Conservation (phyloP, 2,797 vertebrate genomes). For the Vespertilio murinus region DNA sequence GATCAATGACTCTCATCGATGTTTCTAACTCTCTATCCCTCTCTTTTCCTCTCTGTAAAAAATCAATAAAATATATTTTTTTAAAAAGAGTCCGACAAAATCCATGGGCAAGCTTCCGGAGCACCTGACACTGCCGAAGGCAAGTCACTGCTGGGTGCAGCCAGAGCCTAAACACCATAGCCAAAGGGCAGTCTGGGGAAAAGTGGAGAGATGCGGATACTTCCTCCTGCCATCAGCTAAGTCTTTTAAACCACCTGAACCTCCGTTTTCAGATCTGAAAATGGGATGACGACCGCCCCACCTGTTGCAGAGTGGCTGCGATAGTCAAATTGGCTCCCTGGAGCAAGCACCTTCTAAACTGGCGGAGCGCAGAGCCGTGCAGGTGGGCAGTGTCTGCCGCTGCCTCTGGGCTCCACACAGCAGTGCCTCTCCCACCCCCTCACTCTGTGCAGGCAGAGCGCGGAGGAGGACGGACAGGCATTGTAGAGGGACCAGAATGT, state of each 20-base stretch:
- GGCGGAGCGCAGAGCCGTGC: not conserved
- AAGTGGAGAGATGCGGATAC: not conserved
- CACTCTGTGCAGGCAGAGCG: not conserved
- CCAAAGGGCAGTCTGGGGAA: not conserved
- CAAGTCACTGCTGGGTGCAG: not conserved
- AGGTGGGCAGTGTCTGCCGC: too few relatives aligned
- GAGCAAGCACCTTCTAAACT: not conserved
- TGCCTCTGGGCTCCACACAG: not conserved
- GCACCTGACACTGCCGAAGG: not conserved
- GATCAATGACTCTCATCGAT: too few relatives aligned
- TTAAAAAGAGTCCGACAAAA: not conserved
- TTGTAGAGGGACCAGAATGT: not conserved
- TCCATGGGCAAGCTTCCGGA: not conserved
- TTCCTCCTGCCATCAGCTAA: not conserved
- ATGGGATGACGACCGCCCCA: not conserved
- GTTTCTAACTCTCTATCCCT: too few relatives aligned
- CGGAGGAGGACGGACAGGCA: not conserved
- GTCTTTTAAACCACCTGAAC: not conserved
- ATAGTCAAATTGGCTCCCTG: not conserved
- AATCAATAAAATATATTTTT: too few relatives aligned
- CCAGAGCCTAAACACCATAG: not conserved
- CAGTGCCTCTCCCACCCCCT: not conserved
- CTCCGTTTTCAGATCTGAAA: slow-evolving; percentile 20
- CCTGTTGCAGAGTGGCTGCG: not conserved
- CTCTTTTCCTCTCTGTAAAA: too few relatives aligned